Base-by-base conservation (phyloP, 1,140 invertebrate genomes). In the Musca domestica region DNA sequence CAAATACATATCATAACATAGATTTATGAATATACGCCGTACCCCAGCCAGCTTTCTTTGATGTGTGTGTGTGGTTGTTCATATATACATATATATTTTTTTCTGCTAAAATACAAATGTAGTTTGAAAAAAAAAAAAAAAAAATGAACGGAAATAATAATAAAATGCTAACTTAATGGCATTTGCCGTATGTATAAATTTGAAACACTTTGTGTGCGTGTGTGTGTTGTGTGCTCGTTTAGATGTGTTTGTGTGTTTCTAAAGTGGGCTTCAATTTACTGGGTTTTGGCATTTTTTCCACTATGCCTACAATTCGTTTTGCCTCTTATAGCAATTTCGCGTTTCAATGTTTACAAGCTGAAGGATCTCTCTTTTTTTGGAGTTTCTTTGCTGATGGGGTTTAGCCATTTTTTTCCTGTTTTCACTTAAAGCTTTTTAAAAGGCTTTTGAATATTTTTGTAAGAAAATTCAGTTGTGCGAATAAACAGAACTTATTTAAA, bases 251-350 rank as follows among this genome's bases (percentile, higher is more conserved):
- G 56, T 19, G 17, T 61, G n/a, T 15, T 61, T 3, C 56, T 61
- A 34, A 61, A 61, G 30, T 61, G 56, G 30, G 27, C 56, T 61
- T 61, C 56, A 61, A 61, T 61, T 61, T 61, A 20, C 56, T 61
- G 56, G 10, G 56, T 41, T 61, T 61, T 41, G 14, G 56, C 10
- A 41, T 61, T 61, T 61, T 58, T 19, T 22, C 14, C 4, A 19
- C 17, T 34, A 19, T 34, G 15, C 54, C 25, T n/a, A 58, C 23
- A 58, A 19, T n/a, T 51, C 17, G 17, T 51, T 27, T n/a, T 58
- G n/a, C 25, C 14, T 27, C 20, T 41, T 20, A 58, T 30, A 61
- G 19, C 19, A 61, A 34, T 41, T 61, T 61, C 56, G 56, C 56
- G 56, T 61, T 41, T 58, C 14, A 17, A 30, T 6, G 23, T 54